Conservation (phyloP, 2,113 vertebrate species). For the Limnothrissa miodon region DNA sequence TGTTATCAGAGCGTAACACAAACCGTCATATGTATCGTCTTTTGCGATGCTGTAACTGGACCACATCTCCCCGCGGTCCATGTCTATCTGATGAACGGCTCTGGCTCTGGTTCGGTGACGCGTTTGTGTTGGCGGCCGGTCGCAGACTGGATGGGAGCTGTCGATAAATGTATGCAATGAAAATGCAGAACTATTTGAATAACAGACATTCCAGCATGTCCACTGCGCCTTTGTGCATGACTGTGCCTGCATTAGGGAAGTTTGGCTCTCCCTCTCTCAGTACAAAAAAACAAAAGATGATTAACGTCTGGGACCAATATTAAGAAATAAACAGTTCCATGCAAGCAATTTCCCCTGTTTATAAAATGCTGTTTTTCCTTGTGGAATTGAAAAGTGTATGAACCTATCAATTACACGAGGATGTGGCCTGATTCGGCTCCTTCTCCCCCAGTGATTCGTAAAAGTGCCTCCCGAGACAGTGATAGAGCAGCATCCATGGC, state of each 20-base stretch:
- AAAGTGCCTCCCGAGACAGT: neutral
- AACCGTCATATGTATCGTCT: conserved; percentile 46
- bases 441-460: neutral
- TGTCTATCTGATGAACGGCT: conserved; percentile 5
- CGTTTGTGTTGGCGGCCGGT: neutral
- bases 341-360: conserved; percentile 49
- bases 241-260: neutral
- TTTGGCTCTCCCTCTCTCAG: neutral
- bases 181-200: neutral
- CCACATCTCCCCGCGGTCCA: neutral
- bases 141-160: neutral
- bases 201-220: neutral
- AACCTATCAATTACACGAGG: conserved; percentile 50
- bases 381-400: conserved; percentile 36
- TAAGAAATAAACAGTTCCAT: conserved; percentile 48
- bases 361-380: conserved; percentile 36
- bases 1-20: conserved; percentile 55
- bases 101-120: neutral
- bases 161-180: neutral
- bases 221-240: neutral
- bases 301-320: conserved; percentile 30
- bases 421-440: conserved; percentile 39
- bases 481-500: conserved; percentile 2
- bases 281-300: neutral
- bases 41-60: conserved; percentile 21